Evolutionary conservation across 2,888 invertebrate genomes (phyloP).

Genomic region (Adelognathus sp.): DNA sequence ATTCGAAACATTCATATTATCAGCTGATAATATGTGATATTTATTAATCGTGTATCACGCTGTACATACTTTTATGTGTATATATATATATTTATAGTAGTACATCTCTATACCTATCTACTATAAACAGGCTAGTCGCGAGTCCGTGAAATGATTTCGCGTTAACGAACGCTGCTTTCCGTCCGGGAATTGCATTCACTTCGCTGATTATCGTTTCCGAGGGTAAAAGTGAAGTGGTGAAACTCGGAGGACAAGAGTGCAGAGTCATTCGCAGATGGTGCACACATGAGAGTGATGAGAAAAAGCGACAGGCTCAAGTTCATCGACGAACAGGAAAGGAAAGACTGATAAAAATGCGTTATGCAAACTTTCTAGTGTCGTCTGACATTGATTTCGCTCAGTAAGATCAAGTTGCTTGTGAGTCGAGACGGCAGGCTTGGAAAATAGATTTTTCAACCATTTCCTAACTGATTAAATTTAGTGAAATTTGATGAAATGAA

Average conservation of each 20-base stretch:
- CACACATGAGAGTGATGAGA: not conserved
- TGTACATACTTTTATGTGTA: not conserved
- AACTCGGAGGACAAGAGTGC: slow-evolving; percentile 37
- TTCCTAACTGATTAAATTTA: not conserved
- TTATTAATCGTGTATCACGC: too few species aligned
- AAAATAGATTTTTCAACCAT: not conserved
- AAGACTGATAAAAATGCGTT: not conserved
- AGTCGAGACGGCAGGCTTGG: not conserved
- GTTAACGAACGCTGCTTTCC: slow-evolving; percentile 46
- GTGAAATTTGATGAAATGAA: not conserved
- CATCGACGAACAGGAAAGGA: not conserved
- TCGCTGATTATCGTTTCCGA: slow-evolving; percentile 25
- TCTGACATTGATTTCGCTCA: not conserved
- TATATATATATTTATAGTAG: not conserved
- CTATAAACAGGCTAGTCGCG: not conserved
- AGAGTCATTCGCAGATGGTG: slow-evolving; percentile 28
- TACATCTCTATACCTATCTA: not conserved
- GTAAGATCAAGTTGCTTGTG: not conserved
- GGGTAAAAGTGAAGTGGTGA: slow-evolving; percentile 43
- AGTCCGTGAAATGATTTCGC: slow-evolving; percentile 44
- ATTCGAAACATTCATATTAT: too few species aligned
- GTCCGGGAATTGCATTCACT: slow-evolving; percentile 21
- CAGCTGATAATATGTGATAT: too few species aligned
- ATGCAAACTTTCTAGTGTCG: not conserved
- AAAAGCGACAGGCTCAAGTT: not conserved